Percentiles rank a stretch among this genome's conserved stretches.
Evolutionary conservation across 2,888 invertebrate species (phyloP).

Genomic region (Phalera bucephala): DNA sequence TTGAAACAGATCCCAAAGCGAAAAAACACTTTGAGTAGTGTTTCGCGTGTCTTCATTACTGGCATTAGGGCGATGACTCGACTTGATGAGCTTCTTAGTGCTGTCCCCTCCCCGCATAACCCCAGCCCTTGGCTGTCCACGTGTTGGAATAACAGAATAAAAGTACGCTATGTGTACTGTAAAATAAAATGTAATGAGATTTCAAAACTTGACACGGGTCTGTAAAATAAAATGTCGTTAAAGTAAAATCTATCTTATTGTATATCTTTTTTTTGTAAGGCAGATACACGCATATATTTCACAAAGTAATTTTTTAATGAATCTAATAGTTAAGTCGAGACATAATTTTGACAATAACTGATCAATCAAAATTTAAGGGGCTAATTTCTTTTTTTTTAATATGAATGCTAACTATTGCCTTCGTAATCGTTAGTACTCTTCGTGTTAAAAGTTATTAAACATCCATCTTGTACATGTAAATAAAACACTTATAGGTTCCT

Average conservation of each 20-base stretch:
- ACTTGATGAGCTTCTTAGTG: constrained; percentile 44
- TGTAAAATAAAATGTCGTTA: constrained; percentile 27
- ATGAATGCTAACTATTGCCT: too few relatives aligned
- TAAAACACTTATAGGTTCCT: too few relatives aligned
- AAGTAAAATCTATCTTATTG: constrained; percentile 15
- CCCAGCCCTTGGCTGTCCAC: constrained; percentile 9
- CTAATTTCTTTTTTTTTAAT: too few relatives aligned
- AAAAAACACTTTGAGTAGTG: constrained; percentile 21
- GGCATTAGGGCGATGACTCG: constrained; percentile 49
- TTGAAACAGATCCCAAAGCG: constrained; percentile 9
- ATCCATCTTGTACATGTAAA: too few relatives aligned
- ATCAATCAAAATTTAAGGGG: too few relatives aligned
- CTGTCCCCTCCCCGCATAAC: constrained; percentile 4
- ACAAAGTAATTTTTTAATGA: too few relatives aligned
- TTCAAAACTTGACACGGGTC: too few relatives aligned
- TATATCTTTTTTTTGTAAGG: not conserved
- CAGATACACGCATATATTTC: not conserved
- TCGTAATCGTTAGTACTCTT: too few relatives aligned
- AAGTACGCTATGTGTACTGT: too few relatives aligned
- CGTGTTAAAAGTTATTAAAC: too few relatives aligned
- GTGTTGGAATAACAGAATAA: not conserved
- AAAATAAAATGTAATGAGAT: not conserved
- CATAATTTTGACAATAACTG: too few relatives aligned
- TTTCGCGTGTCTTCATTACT: constrained; percentile 47
- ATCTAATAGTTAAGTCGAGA: too few relatives aligned